phyloP scores from a whole-genome alignment of 2,888 invertebrate genomes.

The Listrodromus nycthemerus region DNA sequence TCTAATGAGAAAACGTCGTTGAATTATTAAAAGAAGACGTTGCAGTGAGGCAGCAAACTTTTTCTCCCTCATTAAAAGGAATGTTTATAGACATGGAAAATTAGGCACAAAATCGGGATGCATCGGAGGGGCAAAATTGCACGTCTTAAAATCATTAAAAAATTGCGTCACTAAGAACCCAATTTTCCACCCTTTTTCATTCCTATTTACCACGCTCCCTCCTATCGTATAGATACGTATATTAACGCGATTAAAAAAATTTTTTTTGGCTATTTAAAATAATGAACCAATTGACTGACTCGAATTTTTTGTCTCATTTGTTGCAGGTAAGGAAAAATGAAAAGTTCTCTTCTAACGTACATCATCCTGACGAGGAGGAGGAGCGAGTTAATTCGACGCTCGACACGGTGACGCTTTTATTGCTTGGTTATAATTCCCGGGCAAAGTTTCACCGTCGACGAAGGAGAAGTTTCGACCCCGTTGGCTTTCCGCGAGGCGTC shows the following conservation, averaged over 20 bases:
- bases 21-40: not conserved
- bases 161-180: not conserved
- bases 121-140: too few species aligned
- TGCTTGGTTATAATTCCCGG: constrained; percentile 34
- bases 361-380: not conserved
- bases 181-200: not conserved
- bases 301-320: constrained; percentile 26
- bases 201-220: too few species aligned
- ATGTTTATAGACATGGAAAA: too few species aligned
- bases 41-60: not conserved
- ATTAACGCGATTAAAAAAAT: too few species aligned
- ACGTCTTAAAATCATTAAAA: not conserved
- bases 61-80: not conserved
- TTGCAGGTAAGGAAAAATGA: constrained; percentile 57
- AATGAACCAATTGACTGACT: not conserved
- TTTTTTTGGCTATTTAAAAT: too few species aligned
- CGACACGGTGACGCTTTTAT: constrained; percentile 34
- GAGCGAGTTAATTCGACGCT: constrained; percentile 56
- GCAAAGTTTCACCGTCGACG: constrained; percentile 32
- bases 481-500: constrained; percentile 29
- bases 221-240: too few species aligned
- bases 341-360: too few species aligned
- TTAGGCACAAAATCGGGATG: too few species aligned
- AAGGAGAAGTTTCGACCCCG: constrained; percentile 29
- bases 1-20: not conserved